Evolutionary conservation across 2,888 invertebrate species (phyloP).

Genomic region (Hirtodrosophila confusa): DNA sequence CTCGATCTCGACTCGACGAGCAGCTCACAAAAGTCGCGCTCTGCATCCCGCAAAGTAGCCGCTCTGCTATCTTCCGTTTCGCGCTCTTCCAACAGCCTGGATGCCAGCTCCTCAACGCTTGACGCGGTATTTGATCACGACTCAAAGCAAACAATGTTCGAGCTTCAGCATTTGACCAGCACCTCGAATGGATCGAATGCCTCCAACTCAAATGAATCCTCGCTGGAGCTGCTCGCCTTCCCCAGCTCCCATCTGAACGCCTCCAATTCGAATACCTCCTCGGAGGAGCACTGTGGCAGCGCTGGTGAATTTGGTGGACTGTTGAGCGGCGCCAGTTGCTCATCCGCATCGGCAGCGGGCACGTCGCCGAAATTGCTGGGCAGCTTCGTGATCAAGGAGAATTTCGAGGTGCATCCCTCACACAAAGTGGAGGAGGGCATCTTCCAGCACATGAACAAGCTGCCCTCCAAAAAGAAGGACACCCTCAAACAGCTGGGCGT

Average conservation of each 20-base stretch:
- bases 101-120: conserved; percentile 76
- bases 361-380: conserved; percentile 81
- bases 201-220: conserved; percentile 83
- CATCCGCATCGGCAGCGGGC: conserved; percentile 57
- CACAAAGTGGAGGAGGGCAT: conserved; percentile 84
- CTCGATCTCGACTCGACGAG: conserved; percentile 82
- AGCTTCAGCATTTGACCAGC: conserved; percentile 80
- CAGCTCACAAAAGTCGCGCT: conserved; percentile 80
- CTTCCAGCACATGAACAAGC: conserved; percentile 84
- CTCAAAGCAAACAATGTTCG: conserved; percentile 83
- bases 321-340: conserved; percentile 59
- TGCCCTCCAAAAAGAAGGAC: conserved; percentile 83
- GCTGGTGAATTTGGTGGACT: conserved; percentile 74
- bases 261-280: conserved; percentile 83
- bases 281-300: conserved; percentile 81
- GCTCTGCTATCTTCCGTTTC: conserved; percentile 79
- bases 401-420: conserved; percentile 83
- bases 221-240: conserved; percentile 81
- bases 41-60: conserved; percentile 80
- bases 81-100: conserved; percentile 74
- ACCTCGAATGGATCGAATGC: conserved; percentile 64
- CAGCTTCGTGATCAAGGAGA: conserved; percentile 83
- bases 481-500: conserved; percentile 83
- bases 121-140: conserved; percentile 83
- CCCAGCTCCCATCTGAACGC: conserved; percentile 83